Evolutionary conservation across 1,140 invertebrate genomes (phyloP), one percentile per base, ranked within the genome.

Genomic region (Stegodyphus dumicola): DNA sequence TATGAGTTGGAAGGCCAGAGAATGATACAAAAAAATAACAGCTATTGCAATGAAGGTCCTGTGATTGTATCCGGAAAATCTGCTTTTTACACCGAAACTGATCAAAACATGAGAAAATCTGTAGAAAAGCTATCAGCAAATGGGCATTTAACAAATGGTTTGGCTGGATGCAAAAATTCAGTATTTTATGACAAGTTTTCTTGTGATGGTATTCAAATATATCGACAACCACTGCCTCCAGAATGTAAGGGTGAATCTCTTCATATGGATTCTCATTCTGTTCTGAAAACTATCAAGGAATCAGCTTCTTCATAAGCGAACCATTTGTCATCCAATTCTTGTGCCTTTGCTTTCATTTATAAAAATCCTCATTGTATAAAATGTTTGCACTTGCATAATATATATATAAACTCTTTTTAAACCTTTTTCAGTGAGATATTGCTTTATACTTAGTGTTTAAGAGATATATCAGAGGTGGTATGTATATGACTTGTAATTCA

Each of bases 51-150:
- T 13, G 69, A 81, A n/a, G 75, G 67, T 52, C 74, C 74, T 48
- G 18, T 85, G 7, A 54, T 85, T 13, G 52, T 77, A 4, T 77
- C 75, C 65, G 83, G 83, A 11, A 85, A 85, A 18, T 85, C 83
- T n/a, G 33, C 67, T 64, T 85, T 85, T 73, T 85, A 85, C 52
- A 85, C 83, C 7, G 83, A 85, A 73, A 52, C 65, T 7, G 83
- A 77, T 65, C 52, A 77, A 64, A 64, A 52, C 6, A 15, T 33
- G 54, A 85, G 49, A 33, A 54, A 70, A 51, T 77, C 74, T 33
- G 17, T 85, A 53, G 75, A 69, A 18, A 85, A 85, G 64, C 7
- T 85, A 6, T 75, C 83, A 4, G 71, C 49, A n/a, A 71, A n/a
- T 48, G n/a, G 56, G 2, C 80, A 49, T 56, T 49, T 75, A 53